Evolutionary conservation across 2,797 vertebrate genomes (phyloP).

Genomic region (Sylvilagus floridanus): DNA sequence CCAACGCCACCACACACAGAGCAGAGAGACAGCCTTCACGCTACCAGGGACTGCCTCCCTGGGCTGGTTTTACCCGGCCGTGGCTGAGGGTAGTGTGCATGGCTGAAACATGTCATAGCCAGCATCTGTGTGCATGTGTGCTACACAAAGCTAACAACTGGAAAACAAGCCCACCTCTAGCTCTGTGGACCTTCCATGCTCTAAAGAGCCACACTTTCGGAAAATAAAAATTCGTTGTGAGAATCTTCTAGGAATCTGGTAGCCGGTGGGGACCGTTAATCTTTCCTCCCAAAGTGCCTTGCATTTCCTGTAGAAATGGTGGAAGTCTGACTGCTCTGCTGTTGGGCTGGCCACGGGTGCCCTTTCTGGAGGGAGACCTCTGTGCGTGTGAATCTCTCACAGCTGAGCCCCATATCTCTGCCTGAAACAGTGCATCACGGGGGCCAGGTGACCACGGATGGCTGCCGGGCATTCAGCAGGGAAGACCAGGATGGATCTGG

Average conservation of each 20-base stretch:
- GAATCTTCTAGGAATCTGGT: neutral
- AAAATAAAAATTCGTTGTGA: slow-evolving; percentile 26
- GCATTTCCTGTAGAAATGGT: neutral
- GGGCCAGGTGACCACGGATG: neutral
- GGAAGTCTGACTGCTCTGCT: neutral
- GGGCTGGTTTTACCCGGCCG: neutral
- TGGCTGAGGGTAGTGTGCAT: too few relatives aligned
- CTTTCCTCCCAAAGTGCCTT: neutral
- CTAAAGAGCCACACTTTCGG: neutral
- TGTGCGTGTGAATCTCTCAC: too few relatives aligned
- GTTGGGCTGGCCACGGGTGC: neutral
- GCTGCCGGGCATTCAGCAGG: neutral
- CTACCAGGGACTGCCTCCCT: fast-evolving
- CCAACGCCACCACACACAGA: too few relatives aligned
- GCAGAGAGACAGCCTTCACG: fast-evolving
- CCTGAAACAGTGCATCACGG: fast-evolving
- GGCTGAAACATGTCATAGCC: too few relatives aligned
- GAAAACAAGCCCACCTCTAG: neutral
- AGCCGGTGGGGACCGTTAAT: neutral
- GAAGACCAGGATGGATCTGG: too few relatives aligned
- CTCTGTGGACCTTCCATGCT: neutral
- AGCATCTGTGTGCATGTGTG: too few relatives aligned
- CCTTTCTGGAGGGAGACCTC: neutral
- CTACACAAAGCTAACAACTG: neutral
- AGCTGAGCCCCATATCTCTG: neutral